A percentile compares a stretch with the other conserved stretches of the same genome.
phyloP scores from a whole-genome alignment of 2,797 vertebrate species.

The Orestias chungarensis region DNA sequence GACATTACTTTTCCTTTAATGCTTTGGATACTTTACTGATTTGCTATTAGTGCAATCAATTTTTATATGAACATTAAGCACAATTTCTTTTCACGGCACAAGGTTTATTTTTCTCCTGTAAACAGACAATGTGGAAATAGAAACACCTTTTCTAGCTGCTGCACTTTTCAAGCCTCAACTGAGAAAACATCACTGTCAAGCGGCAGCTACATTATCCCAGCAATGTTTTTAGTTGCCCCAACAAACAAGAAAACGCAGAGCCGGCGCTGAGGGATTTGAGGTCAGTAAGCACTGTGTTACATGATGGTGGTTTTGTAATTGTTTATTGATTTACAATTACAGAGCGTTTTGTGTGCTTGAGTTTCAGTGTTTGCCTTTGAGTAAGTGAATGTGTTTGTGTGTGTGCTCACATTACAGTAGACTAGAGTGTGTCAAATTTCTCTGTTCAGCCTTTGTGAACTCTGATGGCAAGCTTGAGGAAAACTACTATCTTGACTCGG shows the following conservation, averaged over 20 bases:
- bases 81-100: background rate
- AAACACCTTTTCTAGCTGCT: background rate
- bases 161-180: slow-evolving; percentile 10
- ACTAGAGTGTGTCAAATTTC: slow-evolving; percentile 32
- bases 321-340: slow-evolving; percentile 77
- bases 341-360: slow-evolving; percentile 46
- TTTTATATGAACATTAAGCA: background rate
- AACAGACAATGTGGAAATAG: background rate
- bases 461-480: slow-evolving; percentile 16
- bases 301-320: slow-evolving; percentile 65
- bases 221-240: slow-evolving; percentile 38
- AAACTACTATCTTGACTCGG: background rate
- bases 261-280: slow-evolving; percentile 55
- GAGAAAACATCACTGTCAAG: slow-evolving; percentile 29
- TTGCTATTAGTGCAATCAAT: background rate
- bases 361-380: slow-evolving; percentile 27
- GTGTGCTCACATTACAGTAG: slow-evolving; percentile 15
- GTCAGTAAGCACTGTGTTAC: slow-evolving; percentile 65
- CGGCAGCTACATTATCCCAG: slow-evolving; percentile 14
- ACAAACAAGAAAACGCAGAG: slow-evolving; percentile 57
- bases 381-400: slow-evolving; percentile 11
- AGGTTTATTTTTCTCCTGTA: background rate
- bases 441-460: slow-evolving; percentile 9
- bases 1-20: no score
- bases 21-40: background rate